These are phyloP conservation scores for Drosophila barbarae DNA, from an alignment of 2,888 invertebrate genomes.

Conservation along the genomic window DNA sequence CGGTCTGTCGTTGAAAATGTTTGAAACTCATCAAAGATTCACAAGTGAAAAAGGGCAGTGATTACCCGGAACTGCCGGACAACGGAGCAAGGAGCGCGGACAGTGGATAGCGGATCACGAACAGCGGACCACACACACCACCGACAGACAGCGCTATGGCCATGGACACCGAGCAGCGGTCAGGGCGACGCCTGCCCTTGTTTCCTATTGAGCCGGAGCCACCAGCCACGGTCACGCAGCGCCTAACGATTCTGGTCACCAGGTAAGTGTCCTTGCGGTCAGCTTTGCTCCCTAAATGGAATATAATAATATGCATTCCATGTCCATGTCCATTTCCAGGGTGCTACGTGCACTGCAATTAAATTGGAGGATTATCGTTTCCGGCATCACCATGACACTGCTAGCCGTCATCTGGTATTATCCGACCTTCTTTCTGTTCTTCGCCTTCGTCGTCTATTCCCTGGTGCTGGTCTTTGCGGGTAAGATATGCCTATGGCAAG, in stretches of 20 bases:
- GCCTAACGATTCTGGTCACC: constrained; percentile 62
- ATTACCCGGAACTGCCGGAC: constrained; percentile 1
- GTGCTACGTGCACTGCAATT: constrained; percentile 73
- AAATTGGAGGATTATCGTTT: constrained; percentile 76
- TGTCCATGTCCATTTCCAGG: constrained; percentile 28
- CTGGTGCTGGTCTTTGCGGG: constrained; percentile 77
- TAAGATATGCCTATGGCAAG: constrained; percentile 57
- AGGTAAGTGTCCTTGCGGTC: constrained; percentile 45
- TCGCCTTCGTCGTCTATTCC: constrained; percentile 78
- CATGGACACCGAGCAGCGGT: constrained; percentile 26
- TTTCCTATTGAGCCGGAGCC: constrained; percentile 71
- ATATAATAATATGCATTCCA: neutral
- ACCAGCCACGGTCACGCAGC: constrained; percentile 62
- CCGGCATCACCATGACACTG: constrained; percentile 71
- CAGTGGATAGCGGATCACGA: constrained; percentile 16
- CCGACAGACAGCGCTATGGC: constrained; percentile 1
- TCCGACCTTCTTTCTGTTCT: constrained; percentile 79
- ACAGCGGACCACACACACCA: constrained; percentile 18
- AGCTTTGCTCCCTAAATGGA: constrained; percentile 3
- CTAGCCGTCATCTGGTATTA: constrained; percentile 79
- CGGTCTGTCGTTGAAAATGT: constrained; percentile 55
- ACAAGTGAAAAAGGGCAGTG: constrained; percentile 32
- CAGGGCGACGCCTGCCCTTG: constrained; percentile 60
- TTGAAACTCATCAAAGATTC: constrained; percentile 66
- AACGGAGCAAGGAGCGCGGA: constrained; percentile 14